Evolutionary conservation across 2,888 invertebrate genomes (phyloP), one percentile per base, ranked within the genome.

Genomic region (Crossocerus cetratus): DNA sequence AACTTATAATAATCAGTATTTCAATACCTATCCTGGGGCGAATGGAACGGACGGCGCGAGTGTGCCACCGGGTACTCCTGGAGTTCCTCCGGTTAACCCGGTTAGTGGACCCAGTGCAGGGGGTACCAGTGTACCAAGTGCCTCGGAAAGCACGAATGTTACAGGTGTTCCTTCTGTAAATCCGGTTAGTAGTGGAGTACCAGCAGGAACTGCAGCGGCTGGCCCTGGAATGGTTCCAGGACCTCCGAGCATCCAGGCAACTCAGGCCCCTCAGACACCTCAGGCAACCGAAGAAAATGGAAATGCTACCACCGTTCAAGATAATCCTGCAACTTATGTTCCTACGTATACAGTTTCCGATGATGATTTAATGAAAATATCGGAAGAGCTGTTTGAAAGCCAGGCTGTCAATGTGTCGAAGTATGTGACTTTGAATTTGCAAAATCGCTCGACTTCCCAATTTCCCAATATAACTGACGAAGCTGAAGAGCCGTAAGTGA

Each of bases 351-450:
- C 44, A 14, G 82, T 88, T 56, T 78, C 83, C 0, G 85, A 88
- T n/a, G 77, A 84, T 0, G 86, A 88, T 69, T 60, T 89, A 2
- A 78, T 67, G 67, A 84, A 79, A 57, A 71, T 89, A 42, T 86
- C 88, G 0, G 89, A 89, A 69, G 81, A 82, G 3, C 55, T 89
- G 8, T 89, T 88, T 21, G 69, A 65, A 2, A 86, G 84, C 32
- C 81, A 83, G 44, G 84, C 88, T 49, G 70, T 63, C 11, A 72
- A 88, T 22, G 64, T 80, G 18, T 72, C 69, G 0, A 78, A 82
- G 23, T 83, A 78, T 42, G 79, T 89, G 2, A 79, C 65, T 2
- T 5, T 88, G 42, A 85, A 89, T 80, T 74, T 88, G 0, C 89
- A 89, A 65, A 84, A 69, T 22, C 79, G 64, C 8, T 64, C 64